Conservation (phyloP, 1,140 invertebrate genomes). For the Neuroterus valhalla region DNA sequence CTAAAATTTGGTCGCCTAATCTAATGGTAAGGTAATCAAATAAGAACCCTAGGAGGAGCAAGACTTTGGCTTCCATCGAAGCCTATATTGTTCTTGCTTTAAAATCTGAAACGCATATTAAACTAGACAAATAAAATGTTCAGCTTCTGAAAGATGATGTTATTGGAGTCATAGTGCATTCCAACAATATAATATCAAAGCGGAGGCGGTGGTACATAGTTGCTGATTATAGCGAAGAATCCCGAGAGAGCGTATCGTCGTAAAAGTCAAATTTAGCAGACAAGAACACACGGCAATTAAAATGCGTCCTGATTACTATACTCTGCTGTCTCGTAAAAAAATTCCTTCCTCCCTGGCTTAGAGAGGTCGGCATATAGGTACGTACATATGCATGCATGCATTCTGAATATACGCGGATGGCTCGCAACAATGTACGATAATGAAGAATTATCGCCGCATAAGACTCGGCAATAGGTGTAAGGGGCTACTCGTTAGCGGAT, state of each 20-base stretch:
- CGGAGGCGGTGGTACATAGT: conserved; percentile 5
- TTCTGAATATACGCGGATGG: conserved; percentile 34
- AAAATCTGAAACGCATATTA: no score
- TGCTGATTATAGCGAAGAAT: conserved; percentile 17
- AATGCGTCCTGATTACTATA: conserved; percentile 27
- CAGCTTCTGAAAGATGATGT: no score
- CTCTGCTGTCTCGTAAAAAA: conserved; percentile 28
- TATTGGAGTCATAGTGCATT: background rate
- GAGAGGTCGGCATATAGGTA: conserved; percentile 22
- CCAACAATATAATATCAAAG: background rate
- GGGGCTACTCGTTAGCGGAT: conserved; percentile 69
- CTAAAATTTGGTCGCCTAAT: no score
- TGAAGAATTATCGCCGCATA: conserved; percentile 75
- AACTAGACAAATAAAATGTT: no score
- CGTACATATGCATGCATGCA: conserved; percentile 18
- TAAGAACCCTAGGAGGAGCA: no score
- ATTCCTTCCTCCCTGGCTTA: conserved; percentile 11
- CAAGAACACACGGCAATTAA: conserved; percentile 25
- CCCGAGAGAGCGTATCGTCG: conserved; percentile 7
- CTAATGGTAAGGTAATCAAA: no score
- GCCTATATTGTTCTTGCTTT: no score
- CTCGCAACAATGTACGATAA: conserved; percentile 74
- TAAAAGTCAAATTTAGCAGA: conserved; percentile 27
- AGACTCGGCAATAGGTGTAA: conserved; percentile 64
- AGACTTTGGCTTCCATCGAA: no score